phyloP scores from a whole-genome alignment of 2,888 invertebrate species.

The Desoria tigrina region DNA sequence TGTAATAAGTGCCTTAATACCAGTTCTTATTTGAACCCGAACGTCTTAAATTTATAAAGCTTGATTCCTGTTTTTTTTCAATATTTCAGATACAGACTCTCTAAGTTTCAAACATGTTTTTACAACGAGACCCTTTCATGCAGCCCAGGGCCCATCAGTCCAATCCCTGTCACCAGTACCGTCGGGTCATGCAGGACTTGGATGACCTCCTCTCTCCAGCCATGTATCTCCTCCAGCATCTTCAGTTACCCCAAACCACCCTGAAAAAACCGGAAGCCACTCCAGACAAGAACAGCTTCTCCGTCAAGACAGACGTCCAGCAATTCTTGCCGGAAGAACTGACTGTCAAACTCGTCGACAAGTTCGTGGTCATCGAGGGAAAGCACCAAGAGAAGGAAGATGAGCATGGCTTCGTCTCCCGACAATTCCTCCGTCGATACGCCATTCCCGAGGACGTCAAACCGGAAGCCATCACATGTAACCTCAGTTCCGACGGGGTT shows the following conservation, averaged over 20 bases:
- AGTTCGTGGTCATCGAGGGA: conserved; percentile 69
- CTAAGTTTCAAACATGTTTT: no score
- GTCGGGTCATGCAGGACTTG: conserved; percentile 1
- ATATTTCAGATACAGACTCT: no score
- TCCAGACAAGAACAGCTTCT: conserved; percentile 43
- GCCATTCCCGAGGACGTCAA: conserved; percentile 74
- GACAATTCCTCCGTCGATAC: conserved; percentile 75
- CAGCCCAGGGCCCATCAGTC: no score
- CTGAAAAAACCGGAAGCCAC: no score
- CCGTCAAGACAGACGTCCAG: conserved; percentile 73
- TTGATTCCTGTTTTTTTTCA: no score
- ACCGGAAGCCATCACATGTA: conserved; percentile 70
- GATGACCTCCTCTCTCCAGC: not conserved
- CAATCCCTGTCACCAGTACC: conserved; percentile 5
- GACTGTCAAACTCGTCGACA: conserved; percentile 71
- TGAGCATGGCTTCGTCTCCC: conserved; percentile 75
- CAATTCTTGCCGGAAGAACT: conserved; percentile 76
- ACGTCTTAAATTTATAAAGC: no score
- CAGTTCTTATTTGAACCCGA: no score
- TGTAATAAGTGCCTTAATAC: no score
- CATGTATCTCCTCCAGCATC: not conserved
- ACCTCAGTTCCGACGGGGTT: conserved; percentile 35
- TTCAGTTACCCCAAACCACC: not conserved
- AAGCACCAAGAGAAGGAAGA: conserved; percentile 83
- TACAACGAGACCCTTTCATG: no score